These are phyloP conservation scores for Bambusicola thoracicus DNA, from an alignment of 2,113 vertebrate genomes.

Conservation along the genomic window DNA sequence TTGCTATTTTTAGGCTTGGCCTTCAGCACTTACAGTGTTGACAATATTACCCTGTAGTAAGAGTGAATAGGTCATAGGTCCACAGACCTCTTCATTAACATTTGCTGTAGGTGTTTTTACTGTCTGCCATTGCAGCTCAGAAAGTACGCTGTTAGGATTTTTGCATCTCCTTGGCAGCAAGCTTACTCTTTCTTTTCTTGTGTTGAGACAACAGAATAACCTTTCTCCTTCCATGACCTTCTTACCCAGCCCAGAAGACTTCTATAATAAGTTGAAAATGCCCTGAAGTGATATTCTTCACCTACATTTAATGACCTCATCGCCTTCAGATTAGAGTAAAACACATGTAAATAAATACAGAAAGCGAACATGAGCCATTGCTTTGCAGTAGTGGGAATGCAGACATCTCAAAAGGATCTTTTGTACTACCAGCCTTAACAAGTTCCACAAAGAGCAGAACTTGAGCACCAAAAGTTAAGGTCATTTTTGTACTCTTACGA, in stretches of 20 bases:
- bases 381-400: background rate
- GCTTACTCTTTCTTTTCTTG: background rate
- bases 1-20: constrained; percentile 45
- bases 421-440: background rate
- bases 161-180: background rate
- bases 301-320: background rate
- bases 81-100: background rate
- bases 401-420: background rate
- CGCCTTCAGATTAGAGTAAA: background rate
- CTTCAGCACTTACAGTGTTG: constrained; percentile 6
- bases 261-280: background rate
- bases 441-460: background rate
- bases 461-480: background rate
- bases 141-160: background rate
- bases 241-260: background rate
- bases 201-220: background rate
- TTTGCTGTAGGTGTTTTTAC: background rate
- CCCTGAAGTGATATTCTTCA: background rate
- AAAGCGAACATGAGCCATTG: background rate
- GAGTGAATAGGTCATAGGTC: background rate
- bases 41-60: background rate
- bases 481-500: background rate
- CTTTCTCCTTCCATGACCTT: background rate
- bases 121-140: background rate
- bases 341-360: background rate